A percentile compares a stretch with the other conserved stretches of the same genome.
Conservation (phyloP, 2,888 invertebrate genomes). For the Nemotelus pantherinus region DNA sequence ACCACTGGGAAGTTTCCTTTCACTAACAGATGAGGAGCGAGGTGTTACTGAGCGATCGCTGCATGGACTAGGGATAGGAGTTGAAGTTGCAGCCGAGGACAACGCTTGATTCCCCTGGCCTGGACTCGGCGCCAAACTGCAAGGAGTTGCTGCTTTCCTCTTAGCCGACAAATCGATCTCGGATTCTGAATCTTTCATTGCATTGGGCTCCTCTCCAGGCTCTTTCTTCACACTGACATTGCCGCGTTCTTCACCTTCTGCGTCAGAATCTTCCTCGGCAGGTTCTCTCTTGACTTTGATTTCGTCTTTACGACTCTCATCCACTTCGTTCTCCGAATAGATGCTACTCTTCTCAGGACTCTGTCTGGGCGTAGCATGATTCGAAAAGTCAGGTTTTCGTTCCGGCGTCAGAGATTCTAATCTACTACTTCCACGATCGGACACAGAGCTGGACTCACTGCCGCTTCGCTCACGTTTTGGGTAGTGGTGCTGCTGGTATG, state of each 20-base stretch:
- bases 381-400: constrained; percentile 73
- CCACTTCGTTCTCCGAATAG: constrained; percentile 68
- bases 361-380: constrained; percentile 68
- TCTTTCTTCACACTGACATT: constrained; percentile 65
- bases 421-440: constrained; percentile 81
- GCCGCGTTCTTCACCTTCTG: constrained; percentile 59
- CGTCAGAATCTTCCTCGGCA: constrained; percentile 57
- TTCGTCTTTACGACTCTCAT: constrained; percentile 52
- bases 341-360: constrained; percentile 68
- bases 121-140: constrained; percentile 66
- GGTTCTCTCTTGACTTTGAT: constrained; percentile 61
- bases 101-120: constrained; percentile 62
- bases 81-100: constrained; percentile 54
- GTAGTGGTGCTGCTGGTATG: constrained; percentile 74
- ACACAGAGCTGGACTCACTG: constrained; percentile 89
- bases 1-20: constrained; percentile 66
- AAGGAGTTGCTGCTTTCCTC: constrained; percentile 47
- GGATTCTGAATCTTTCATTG: constrained; percentile 54
- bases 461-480: constrained; percentile 82
- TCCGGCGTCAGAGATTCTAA: constrained; percentile 86
- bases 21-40: constrained; percentile 69
- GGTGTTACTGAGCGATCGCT: constrained; percentile 84
- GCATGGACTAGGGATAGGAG: constrained; percentile 72
- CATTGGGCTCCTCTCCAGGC: constrained; percentile 56
- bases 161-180: constrained; percentile 60